Base-by-base conservation (phyloP, 2,797 vertebrate genomes). In the Tangara arthus region DNA sequence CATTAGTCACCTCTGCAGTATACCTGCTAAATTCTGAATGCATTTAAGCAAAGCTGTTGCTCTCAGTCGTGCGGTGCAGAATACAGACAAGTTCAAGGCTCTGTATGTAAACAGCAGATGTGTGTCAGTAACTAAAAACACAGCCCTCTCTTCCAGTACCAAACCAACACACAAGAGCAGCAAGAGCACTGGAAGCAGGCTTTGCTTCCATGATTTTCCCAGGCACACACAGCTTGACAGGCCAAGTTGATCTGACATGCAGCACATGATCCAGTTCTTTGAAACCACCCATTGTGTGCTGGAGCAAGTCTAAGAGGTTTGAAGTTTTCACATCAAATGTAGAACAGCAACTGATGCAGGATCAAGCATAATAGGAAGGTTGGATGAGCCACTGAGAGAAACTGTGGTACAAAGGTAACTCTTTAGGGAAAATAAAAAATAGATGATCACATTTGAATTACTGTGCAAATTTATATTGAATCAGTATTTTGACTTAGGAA, bases 181-280 rank as follows among this genome's bases (percentile, higher is more conserved):
- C 12, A 17, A 8, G 41, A 35, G 34, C 30, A 64, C 72, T 72
- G 70, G 35, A n/a, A 53, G 34, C 44, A 59, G 53, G 4, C 18
- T 69, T 22, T 55, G 20, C 47, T 61, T 39, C 35, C 9, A 1
- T 13, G 42, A 3, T 41, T 60, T 87, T 39, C 12, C 37, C n/a
- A 4, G 22, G 30, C 24, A 71, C 4, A 4, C 0, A 0, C 61
- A 75, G 60, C 32, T 5, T 16, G 52, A 32, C 13, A 6, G 16
- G 12, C 26, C 8, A 21, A 26, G 46, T 10, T 46, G 35, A 19
- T 86, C 12, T 21, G 34, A 15, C 0, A 0, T 42, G 41, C 32
- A 34, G 26, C 35, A 28, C 3, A 0, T 46, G 44, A 30, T 42
- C 24, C 30, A 14, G 8, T 26, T 76, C 39, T 77, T 49, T 46